These are phyloP conservation scores for Himalopsyche anomala DNA, from an alignment of 2,888 invertebrate species.

Conservation along the genomic window DNA sequence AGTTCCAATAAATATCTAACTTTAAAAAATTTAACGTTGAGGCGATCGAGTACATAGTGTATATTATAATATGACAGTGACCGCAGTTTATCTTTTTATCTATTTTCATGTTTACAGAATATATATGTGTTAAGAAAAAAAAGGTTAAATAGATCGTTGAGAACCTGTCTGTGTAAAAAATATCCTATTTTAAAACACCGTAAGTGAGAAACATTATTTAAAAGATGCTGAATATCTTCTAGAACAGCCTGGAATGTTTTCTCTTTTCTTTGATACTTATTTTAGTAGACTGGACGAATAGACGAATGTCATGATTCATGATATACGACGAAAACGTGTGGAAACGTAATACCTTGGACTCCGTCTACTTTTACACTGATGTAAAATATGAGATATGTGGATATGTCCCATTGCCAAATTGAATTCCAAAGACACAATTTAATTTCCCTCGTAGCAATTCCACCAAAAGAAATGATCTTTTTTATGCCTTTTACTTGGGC, in stretches of 20 bases:
- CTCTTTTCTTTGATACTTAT: background rate
- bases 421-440: slow-evolving; percentile 34
- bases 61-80: no score
- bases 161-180: no score
- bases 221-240: no score
- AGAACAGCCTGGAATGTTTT: background rate
- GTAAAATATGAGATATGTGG: slow-evolving; percentile 1
- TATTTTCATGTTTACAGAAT: no score
- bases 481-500: slow-evolving; percentile 1
- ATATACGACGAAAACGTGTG: background rate
- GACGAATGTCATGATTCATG: slow-evolving; percentile 33
- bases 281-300: background rate
- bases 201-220: no score
- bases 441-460: slow-evolving; percentile 26
- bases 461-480: slow-evolving; percentile 19
- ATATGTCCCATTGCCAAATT: background rate
- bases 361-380: slow-evolving; percentile 4
- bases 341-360: slow-evolving; percentile 4
- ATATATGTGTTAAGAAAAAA: no score
- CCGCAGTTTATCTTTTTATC: no score
- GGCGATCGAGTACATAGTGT: no score
- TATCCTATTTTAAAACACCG: no score
- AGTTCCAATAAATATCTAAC: no score
- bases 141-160: no score
- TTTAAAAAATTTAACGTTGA: no score